Base-by-base conservation (phyloP, 2,888 invertebrate genomes). In the Piscicola geometra region DNA sequence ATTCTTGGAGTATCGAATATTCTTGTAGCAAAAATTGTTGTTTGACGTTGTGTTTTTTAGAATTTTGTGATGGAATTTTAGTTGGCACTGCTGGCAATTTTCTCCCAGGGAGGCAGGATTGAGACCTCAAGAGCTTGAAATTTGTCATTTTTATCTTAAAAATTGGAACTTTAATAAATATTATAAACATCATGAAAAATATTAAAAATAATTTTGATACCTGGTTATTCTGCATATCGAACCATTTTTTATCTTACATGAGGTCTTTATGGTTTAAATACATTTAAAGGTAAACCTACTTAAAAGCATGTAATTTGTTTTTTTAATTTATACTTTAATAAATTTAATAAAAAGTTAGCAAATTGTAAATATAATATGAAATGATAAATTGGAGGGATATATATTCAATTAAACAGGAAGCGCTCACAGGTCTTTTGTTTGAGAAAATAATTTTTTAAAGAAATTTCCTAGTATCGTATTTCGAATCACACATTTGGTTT, bases 61-160 rank as follows among this genome's bases (percentile, higher is more conserved):
- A 0, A 12, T 41, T 15, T 47, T 41, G 71, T 28, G 71, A 71
- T 18, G 52, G 21, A 50, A 71, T 33, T 30, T 47, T 41, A 64
- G n/a, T 35, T 64, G 73, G 73, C 2, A 73, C 64, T 56, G 73
- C 35, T 35, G 73, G 73, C n/a, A 73, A 64, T 64, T 73, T 73
- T 56, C 73, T 32, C 33, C 73, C 64, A 32, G 73, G 64, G 18
- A 36, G 9, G 35, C 73, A 73, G 36, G 64, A 73, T 35, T 73
- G 47, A 33, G 73, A 64, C 35, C 64, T 56, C 30, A 25, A 25
- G 1, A 73, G 12, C 64, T 73, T 25, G 3, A 56, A 25, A 25
- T 25, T 25, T 56, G 60, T 25, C n/a, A 21, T 15, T 56, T 18
- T 21, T 5, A 25, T 21, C 9, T 18, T 56, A 68, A 12, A 68